A percentile compares a stretch with the other conserved stretches of the same genome.
Conservation (phyloP, 2,888 invertebrate genomes). For the Tetragonisca angustula region DNA sequence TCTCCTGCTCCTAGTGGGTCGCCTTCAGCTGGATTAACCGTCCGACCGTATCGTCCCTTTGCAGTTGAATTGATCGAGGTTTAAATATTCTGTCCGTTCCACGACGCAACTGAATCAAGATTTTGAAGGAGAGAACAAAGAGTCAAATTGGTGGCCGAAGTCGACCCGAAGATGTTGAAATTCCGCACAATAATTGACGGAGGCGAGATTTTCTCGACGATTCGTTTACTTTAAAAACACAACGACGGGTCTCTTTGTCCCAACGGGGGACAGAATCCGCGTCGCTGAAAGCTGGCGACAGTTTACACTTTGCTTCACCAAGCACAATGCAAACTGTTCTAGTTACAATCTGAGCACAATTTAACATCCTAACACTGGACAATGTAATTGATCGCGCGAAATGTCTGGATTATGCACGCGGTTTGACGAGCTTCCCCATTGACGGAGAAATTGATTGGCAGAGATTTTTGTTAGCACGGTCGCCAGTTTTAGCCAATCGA, state of each 20-base stretch:
- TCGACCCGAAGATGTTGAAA: not conserved
- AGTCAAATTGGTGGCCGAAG: too few relatives aligned
- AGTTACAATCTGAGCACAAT: constrained; percentile 28
- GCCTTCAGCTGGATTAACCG: constrained; percentile 46
- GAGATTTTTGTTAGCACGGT: constrained; percentile 35
- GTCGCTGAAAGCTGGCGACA: constrained; percentile 23
- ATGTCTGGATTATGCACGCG: constrained; percentile 46
- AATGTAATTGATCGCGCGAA: constrained; percentile 53
- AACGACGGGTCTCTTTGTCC: constrained; percentile 8
- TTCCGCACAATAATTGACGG: not conserved
- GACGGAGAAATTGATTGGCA: constrained; percentile 38
- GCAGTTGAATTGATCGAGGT: not conserved
- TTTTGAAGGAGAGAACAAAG: not conserved
- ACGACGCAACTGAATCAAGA: not conserved
- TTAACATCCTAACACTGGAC: constrained; percentile 28
- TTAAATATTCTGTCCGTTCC: not conserved
- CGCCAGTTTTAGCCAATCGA: not conserved
- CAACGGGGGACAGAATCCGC: constrained; percentile 2
- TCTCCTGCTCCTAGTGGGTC: constrained; percentile 29
- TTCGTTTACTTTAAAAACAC: constrained; percentile 18
- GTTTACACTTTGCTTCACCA: constrained; percentile 47
- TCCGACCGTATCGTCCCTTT: constrained; percentile 3
- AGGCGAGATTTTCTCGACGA: not conserved
- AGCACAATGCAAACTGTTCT: constrained; percentile 48
- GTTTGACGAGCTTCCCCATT: constrained; percentile 18